A percentile compares a stretch with the other conserved stretches of the same genome.
phyloP scores from a whole-genome alignment of 2,113 vertebrate genomes.

The Zapornia atra region DNA sequence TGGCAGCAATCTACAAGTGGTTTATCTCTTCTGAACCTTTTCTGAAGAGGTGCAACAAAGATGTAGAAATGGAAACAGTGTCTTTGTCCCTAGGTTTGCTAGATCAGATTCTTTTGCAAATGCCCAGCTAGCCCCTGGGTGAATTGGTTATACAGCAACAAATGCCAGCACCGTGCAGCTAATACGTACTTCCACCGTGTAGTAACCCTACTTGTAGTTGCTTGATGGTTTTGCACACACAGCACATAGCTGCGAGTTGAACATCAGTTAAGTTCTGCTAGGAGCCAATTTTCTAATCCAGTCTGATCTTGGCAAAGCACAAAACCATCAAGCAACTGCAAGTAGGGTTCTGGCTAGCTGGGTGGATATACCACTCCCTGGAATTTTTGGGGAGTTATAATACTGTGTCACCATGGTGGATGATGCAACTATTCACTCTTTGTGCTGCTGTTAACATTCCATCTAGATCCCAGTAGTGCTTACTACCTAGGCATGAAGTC shows the following conservation, averaged over 20 bases:
- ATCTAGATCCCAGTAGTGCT: neutral
- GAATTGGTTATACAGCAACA: neutral
- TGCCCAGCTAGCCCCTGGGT: rapidly evolving
- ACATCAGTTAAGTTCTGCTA: too few relatives aligned
- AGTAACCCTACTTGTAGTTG: neutral
- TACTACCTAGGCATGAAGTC: neutral
- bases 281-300: too few relatives aligned
- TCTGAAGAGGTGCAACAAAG: neutral
- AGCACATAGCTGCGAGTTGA: too few relatives aligned
- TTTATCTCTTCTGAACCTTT: neutral
- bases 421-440: neutral
- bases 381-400: neutral
- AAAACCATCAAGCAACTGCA: too few relatives aligned
- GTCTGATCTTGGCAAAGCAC: too few relatives aligned
- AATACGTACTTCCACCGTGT: neutral
- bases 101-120: neutral
- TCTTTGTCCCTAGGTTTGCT: neutral
- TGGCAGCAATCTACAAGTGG: neutral
- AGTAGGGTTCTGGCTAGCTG: too few relatives aligned
- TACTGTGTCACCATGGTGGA: neutral
- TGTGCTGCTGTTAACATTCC: neutral
- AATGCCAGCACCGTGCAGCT: neutral
- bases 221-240: neutral
- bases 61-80: neutral
- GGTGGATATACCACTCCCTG: neutral